phyloP scores from a whole-genome alignment of 2,888 invertebrate species.

The Dorcus hopei region DNA sequence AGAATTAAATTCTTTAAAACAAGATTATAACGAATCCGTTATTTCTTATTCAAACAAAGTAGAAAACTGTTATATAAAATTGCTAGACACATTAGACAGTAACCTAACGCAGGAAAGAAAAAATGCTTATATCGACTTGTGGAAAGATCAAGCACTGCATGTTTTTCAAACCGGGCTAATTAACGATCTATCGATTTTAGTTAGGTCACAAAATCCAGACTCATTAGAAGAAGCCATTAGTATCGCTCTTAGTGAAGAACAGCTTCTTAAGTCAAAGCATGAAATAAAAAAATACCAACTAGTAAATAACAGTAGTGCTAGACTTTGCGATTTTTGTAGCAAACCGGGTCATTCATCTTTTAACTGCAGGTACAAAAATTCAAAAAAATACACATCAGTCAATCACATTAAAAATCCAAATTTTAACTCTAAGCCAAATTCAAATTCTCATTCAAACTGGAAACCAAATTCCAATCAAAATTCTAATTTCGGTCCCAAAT shows the following conservation, averaged over 20 bases:
- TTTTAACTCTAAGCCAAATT: too few relatives aligned
- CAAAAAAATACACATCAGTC: too few relatives aligned
- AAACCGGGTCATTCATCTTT: constrained; percentile 8
- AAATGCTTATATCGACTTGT: constrained; percentile 26
- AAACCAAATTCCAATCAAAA: too few relatives aligned
- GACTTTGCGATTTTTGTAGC: constrained; percentile 7
- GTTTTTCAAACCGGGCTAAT: constrained; percentile 34
- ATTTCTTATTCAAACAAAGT: constrained; percentile 29
- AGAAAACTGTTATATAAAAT: constrained; percentile 33
- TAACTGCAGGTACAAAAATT: constrained; percentile 5
- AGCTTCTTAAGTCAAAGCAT: constrained; percentile 1
- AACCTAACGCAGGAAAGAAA: constrained; percentile 18
- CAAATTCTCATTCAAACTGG: too few relatives aligned
- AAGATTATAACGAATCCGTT: constrained; percentile 28
- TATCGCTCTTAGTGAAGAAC: constrained; percentile 31
- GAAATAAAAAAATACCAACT: constrained; percentile 5
- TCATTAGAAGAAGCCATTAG: constrained; percentile 33
- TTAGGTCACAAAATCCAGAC: constrained; percentile 33
- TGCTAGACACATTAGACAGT: constrained; percentile 29
- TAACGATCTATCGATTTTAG: constrained; percentile 31
- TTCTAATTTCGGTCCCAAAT: too few relatives aligned
- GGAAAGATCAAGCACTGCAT: constrained; percentile 33
- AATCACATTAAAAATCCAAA: too few relatives aligned
- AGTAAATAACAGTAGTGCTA: background rate
- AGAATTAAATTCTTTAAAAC: constrained; percentile 32